Conservation (phyloP, 2,113 vertebrate species). For the Marmota monax region DNA sequence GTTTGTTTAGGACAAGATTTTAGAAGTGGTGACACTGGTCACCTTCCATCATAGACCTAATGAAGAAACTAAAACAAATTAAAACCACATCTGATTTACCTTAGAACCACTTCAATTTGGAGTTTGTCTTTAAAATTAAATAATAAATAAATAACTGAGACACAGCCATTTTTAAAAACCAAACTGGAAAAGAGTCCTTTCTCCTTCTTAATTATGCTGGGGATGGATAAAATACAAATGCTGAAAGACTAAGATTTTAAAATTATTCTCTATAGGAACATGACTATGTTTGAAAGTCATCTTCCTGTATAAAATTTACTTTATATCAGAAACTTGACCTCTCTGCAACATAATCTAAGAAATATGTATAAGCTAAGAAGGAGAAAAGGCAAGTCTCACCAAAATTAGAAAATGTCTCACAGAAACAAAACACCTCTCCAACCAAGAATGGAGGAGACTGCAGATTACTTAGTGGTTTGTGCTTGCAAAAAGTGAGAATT, state of each 20-base stretch:
- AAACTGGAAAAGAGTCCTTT: slow-evolving; percentile 59
- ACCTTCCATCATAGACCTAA: slow-evolving; percentile 67
- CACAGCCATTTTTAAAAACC: slow-evolving; percentile 54
- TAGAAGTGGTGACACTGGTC: slow-evolving; percentile 71
- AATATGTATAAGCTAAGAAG: slow-evolving; percentile 58
- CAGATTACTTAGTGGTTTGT: slow-evolving; percentile 68
- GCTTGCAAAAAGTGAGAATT: slow-evolving; percentile 59
- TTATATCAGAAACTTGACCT: slow-evolving; percentile 59
- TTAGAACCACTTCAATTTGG: slow-evolving; percentile 74
- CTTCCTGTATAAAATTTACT: slow-evolving; percentile 54
- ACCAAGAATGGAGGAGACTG: slow-evolving; percentile 64
- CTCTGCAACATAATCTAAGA: slow-evolving; percentile 72
- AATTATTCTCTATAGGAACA: slow-evolving; percentile 46
- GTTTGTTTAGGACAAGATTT: slow-evolving; percentile 74
- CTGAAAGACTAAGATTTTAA: slow-evolving; percentile 58
- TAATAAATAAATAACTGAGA: slow-evolving; percentile 80
- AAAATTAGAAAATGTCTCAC: slow-evolving; percentile 75
- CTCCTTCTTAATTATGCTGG: slow-evolving; percentile 62
- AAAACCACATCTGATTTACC: slow-evolving; percentile 76
- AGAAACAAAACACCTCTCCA: slow-evolving; percentile 73
- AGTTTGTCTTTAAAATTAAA: slow-evolving; percentile 78
- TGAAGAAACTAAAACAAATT: slow-evolving; percentile 71
- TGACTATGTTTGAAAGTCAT: slow-evolving; percentile 60
- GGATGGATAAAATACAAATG: slow-evolving; percentile 67
- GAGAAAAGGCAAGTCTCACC: slow-evolving; percentile 67